These are phyloP conservation scores for Synanthedon formicaeformis DNA, from an alignment of 2,888 invertebrate genomes.

Conservation along the genomic window DNA sequence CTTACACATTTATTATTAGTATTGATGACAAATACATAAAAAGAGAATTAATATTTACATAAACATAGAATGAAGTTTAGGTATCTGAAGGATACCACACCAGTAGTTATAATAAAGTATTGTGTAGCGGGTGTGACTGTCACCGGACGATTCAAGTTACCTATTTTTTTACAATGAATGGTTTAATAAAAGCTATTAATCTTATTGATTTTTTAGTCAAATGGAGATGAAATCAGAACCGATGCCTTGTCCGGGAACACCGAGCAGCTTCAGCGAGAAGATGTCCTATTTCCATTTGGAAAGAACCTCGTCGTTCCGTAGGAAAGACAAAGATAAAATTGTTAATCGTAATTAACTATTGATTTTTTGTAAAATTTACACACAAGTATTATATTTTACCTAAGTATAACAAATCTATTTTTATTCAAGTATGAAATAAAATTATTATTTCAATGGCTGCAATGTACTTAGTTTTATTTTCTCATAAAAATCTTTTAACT, in stretches of 20 bases:
- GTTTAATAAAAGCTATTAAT: too few species aligned
- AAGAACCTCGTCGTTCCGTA: slow-evolving; percentile 46
- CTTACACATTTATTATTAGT: too few species aligned
- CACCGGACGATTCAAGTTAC: too few species aligned
- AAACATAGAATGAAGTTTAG: too few species aligned
- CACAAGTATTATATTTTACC: background rate
- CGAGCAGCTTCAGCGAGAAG: slow-evolving; percentile 44
- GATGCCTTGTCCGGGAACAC: slow-evolving; percentile 17
- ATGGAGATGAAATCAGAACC: background rate
- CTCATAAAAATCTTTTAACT: too few species aligned
- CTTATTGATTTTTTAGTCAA: background rate
- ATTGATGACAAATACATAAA: too few species aligned
- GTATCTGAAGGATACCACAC: too few species aligned
- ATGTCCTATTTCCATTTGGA: slow-evolving; percentile 43
- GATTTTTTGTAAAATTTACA: background rate
- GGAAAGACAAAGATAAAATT: slow-evolving; percentile 15
- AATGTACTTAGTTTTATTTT: too few species aligned
- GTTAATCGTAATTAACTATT: background rate
- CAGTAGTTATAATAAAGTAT: too few species aligned
- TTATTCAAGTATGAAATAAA: background rate
- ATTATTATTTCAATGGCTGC: background rate
- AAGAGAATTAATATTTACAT: too few species aligned
- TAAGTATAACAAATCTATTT: background rate
- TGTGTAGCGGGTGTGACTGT: too few species aligned
- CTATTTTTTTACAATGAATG: too few species aligned